These are phyloP conservation scores for Lasioglossum vierecki DNA, from an alignment of 2,888 invertebrate genomes.

Conservation along the genomic window DNA sequence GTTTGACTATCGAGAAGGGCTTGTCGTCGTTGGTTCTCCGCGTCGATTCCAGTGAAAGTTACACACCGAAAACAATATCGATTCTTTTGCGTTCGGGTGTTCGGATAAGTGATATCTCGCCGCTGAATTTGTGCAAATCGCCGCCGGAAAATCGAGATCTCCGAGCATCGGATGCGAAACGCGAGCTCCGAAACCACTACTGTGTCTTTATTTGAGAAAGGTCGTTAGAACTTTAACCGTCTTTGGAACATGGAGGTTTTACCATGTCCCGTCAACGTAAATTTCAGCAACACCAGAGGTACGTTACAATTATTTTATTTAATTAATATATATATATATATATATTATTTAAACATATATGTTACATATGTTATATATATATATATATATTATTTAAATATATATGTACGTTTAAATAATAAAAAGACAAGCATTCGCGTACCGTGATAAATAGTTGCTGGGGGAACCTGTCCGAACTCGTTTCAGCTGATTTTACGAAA, in stretches of 20 bases:
- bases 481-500: constrained; percentile 64
- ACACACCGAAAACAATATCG: constrained; percentile 18
- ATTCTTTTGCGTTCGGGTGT: neutral
- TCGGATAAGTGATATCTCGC: neutral
- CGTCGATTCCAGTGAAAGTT: constrained; percentile 59
- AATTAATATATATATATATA: no score
- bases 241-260: constrained; percentile 90
- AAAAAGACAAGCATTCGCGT: neutral
- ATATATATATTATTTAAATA: neutral
- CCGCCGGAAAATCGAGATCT: neutral
- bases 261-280: constrained; percentile 90
- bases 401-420: neutral
- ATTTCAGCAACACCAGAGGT: constrained; percentile 92
- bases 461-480: constrained; percentile 18
- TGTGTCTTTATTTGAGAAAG: constrained; percentile 12
- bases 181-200: no score
- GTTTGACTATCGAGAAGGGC: constrained; percentile 33
- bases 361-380: no score
- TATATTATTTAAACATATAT: no score
- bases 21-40: neutral
- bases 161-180: neutral
- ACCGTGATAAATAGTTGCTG: neutral
- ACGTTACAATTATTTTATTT: no score
- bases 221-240: constrained; percentile 31
- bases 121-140: neutral